A percentile compares a stretch with the other conserved stretches of the same genome.
Evolutionary conservation across 1,140 invertebrate species (phyloP).

Genomic region (Euura saliciscinereae): DNA sequence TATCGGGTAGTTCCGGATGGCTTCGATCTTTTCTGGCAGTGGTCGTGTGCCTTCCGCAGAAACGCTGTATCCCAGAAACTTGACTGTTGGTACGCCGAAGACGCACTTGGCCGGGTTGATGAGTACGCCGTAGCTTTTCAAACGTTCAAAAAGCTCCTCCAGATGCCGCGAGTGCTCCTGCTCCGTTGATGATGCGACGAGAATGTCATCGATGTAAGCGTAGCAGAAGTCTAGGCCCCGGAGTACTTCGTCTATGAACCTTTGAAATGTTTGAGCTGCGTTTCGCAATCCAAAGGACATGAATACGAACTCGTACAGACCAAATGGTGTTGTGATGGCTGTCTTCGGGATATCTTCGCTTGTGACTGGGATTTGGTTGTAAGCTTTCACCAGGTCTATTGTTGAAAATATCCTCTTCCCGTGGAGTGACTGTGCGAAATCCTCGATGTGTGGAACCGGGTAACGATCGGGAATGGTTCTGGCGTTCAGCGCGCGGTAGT

Average conservation of each 20-base stretch:
- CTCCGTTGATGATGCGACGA: conserved; percentile 37
- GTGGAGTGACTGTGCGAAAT: conserved; percentile 37
- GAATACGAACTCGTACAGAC: conserved; percentile 47
- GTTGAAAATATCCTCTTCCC: conserved; percentile 52
- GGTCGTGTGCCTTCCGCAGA: conserved; percentile 35
- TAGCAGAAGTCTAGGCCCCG: conserved; percentile 41
- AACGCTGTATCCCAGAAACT: conserved; percentile 44
- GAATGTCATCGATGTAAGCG: conserved; percentile 45
- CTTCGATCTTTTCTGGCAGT: conserved; percentile 34
- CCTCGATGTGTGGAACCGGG: conserved; percentile 38
- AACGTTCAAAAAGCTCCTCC: conserved; percentile 24
- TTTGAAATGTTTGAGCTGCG: conserved; percentile 54
- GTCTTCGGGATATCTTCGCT: conserved; percentile 45
- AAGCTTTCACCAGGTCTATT: conserved; percentile 58
- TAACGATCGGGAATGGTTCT: conserved; percentile 50
- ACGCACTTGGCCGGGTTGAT: conserved; percentile 43
- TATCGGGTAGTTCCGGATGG: conserved; percentile 27
- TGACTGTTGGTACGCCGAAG: conserved; percentile 29
- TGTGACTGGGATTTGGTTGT: conserved; percentile 53
- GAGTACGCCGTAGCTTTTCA: conserved; percentile 25
- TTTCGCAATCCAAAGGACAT: conserved; percentile 52
- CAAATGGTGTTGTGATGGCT: conserved; percentile 45
- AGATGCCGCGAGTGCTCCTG: conserved; percentile 34
- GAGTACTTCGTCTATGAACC: conserved; percentile 54
- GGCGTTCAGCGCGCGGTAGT: conserved; percentile 54